Conservation (phyloP, 2,797 vertebrate genomes). For the Chaetophractus vellerosus region DNA sequence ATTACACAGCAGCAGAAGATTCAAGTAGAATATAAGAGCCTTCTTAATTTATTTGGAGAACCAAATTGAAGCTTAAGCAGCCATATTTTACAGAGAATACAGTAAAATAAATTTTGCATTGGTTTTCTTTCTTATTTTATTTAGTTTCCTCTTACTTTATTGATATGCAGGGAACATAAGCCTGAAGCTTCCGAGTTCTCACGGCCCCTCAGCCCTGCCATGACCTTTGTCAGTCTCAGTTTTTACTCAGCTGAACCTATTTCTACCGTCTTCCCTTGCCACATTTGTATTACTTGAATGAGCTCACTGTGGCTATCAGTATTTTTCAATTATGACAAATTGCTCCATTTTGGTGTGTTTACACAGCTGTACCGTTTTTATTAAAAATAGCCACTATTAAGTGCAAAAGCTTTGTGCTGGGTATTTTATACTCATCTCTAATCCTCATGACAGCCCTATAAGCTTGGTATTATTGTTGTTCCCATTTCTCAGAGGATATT, state of each 20-base stretch:
- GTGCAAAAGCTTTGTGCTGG: not conserved
- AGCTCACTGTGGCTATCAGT: constrained; percentile 14
- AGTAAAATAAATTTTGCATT: not conserved
- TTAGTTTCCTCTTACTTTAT: constrained; percentile 51
- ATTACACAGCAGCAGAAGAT: constrained; percentile 43
- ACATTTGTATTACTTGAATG: constrained; percentile 16
- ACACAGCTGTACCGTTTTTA: constrained; percentile 14
- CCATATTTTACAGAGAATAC: constrained; percentile 23
- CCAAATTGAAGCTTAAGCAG: not conserved
- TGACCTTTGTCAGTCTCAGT: not conserved
- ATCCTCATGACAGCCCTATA: not conserved
- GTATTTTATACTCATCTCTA: not conserved
- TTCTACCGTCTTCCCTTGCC: not conserved
- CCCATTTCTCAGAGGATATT: constrained; percentile 8
- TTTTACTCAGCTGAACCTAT: not conserved
- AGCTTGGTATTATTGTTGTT: not conserved
- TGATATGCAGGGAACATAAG: not conserved
- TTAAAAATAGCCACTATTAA: not conserved
- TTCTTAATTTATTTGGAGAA: constrained; percentile 52
- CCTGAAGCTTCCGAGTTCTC: not conserved
- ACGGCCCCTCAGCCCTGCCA: not conserved
- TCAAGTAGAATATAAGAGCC: constrained; percentile 42
- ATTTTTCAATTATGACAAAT: constrained; percentile 59
- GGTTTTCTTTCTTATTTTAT: not conserved
- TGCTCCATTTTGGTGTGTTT: not conserved